These are phyloP conservation scores for Petromus typicus DNA, from an alignment of 2,113 vertebrate genomes.

Conservation along the genomic window DNA sequence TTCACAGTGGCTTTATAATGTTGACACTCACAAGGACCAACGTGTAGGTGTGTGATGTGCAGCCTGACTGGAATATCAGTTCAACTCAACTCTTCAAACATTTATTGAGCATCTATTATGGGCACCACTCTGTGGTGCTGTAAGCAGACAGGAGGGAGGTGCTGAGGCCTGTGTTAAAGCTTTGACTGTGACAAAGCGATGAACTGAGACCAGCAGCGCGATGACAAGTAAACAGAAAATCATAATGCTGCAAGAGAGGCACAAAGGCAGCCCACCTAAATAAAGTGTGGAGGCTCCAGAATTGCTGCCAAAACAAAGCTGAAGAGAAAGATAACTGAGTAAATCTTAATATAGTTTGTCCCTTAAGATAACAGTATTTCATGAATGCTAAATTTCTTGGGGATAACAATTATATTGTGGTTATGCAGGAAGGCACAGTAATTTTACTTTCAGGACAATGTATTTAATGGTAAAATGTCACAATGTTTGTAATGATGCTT, in stretches of 20 bases:
- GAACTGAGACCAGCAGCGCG: not conserved
- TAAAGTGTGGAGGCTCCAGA: conserved; percentile 11
- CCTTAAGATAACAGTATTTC: conserved; percentile 18
- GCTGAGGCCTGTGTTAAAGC: not conserved
- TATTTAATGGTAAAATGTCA: conserved; percentile 48
- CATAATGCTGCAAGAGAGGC: not conserved
- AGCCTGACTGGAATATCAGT: not conserved
- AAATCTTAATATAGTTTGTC: conserved; percentile 6
- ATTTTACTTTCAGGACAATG: conserved; percentile 26
- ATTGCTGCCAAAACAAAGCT: conserved; percentile 21
- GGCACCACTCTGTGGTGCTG: not conserved
- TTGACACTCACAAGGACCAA: not conserved
- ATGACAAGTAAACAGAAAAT: conserved; percentile 27
- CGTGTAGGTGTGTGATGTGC: not conserved
- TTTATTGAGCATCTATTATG: conserved; percentile 6
- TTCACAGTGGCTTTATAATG: conserved; percentile 28
- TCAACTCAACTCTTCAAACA: not conserved
- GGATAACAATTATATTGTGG: not conserved
- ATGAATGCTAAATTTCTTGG: conserved; percentile 10
- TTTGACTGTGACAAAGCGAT: not conserved
- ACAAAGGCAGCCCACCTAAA: not conserved
- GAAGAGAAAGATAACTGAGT: not conserved
- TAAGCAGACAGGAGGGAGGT: not conserved
- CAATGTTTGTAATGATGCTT: conserved; percentile 24
- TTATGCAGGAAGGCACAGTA: not conserved